Conservation (phyloP, 2,888 invertebrate species). For the Gibbula magus region DNA sequence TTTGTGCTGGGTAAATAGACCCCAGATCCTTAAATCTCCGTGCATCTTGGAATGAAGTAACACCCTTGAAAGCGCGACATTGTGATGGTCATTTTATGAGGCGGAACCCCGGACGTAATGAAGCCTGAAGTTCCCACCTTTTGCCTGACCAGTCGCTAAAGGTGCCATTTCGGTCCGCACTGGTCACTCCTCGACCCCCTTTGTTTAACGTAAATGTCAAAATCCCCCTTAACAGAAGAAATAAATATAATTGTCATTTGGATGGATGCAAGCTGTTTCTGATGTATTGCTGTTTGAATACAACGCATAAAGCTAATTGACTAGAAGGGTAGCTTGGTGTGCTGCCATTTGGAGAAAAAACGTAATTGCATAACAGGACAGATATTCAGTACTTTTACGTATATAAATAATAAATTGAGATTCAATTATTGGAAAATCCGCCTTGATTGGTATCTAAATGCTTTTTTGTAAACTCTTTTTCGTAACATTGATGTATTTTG, state of each 20-base stretch:
- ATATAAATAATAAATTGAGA: too few species aligned
- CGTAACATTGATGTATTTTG: too few species aligned
- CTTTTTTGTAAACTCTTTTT: too few species aligned
- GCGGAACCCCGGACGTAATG: neutral
- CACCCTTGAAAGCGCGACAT: neutral
- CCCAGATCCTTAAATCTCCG: neutral
- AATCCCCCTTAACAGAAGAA: neutral
- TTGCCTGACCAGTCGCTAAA: neutral
- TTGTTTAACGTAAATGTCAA: conserved; percentile 1
- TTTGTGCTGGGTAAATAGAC: neutral
- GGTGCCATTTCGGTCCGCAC: neutral
- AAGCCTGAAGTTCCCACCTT: neutral
- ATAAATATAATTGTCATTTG: neutral
- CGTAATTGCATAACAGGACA: too few species aligned
- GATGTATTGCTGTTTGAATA: neutral
- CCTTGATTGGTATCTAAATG: too few species aligned
- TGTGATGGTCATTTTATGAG: neutral
- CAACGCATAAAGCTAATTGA: too few species aligned
- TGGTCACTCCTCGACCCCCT: too few species aligned
- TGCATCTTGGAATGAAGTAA: neutral
- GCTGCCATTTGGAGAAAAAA: too few species aligned
- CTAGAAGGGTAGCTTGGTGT: too few species aligned
- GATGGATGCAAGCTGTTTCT: conserved; percentile 8
- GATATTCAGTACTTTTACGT: too few species aligned
- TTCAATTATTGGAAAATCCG: too few species aligned